Conservation (phyloP, 2,113 vertebrate genomes). For the Eulacestoma nigropectus region DNA sequence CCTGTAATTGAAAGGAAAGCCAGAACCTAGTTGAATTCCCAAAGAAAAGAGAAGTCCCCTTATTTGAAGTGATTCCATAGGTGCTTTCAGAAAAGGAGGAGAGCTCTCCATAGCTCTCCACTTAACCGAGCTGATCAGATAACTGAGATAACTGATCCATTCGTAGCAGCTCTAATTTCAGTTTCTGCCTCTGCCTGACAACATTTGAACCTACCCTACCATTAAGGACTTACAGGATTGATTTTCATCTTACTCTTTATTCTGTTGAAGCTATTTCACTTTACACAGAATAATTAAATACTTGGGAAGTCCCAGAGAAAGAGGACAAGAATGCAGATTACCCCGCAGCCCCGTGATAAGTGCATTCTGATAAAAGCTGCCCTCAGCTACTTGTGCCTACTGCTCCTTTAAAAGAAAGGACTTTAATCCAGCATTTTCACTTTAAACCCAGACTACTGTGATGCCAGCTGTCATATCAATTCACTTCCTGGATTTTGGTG, state of each 20-base stretch:
- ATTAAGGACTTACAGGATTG: slow-evolving; percentile 29
- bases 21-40: background rate
- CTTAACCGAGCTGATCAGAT: background rate
- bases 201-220: background rate
- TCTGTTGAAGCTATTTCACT: slow-evolving; percentile 17
- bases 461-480: background rate
- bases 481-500: background rate
- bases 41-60: background rate
- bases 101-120: background rate
- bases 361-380: background rate
- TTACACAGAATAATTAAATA: slow-evolving; percentile 48
- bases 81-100: background rate
- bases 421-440: background rate
- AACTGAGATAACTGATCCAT: background rate
- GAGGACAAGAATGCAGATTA: slow-evolving; percentile 11
- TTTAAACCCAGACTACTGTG: background rate
- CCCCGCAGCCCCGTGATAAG: background rate
- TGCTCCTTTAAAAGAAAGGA: background rate
- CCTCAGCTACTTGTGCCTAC: background rate
- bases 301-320: background rate
- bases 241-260: background rate
- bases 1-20: background rate
- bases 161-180: background rate
- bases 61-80: background rate
- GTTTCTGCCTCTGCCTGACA: background rate